Evolutionary conservation across 2,888 invertebrate species (phyloP).

Genomic region (Polietes domitor): DNA sequence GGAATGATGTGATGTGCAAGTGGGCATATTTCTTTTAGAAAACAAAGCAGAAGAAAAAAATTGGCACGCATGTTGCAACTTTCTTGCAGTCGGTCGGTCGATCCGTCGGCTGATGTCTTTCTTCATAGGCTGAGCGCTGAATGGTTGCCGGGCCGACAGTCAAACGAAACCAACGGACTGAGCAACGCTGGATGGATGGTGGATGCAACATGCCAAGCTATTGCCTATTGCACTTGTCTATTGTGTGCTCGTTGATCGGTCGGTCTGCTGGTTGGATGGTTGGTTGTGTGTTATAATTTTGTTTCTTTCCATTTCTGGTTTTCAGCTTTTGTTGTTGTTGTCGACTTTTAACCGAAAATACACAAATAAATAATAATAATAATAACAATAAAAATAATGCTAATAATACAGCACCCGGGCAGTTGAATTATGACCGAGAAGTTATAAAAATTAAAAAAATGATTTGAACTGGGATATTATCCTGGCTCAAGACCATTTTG

Average conservation of each 20-base stretch:
- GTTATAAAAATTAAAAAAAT: no score
- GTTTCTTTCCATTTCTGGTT: slow-evolving; percentile 35
- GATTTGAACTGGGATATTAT: no score
- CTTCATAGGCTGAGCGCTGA: slow-evolving; percentile 46
- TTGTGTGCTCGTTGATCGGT: not conserved
- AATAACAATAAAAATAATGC: slow-evolving; percentile 19
- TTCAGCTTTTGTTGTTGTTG: slow-evolving; percentile 16
- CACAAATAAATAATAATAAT: not conserved
- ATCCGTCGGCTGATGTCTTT: slow-evolving; percentile 64
- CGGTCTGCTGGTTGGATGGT: slow-evolving; percentile 12
- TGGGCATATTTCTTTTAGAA: not conserved
- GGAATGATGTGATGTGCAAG: not conserved
- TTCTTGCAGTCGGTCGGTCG: slow-evolving; percentile 56
- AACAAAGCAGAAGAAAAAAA: slow-evolving; percentile 36
- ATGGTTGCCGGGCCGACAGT: not conserved
- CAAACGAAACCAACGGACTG: slow-evolving; percentile 7
- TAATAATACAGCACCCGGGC: slow-evolving; percentile 5
- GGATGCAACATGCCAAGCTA: slow-evolving; percentile 37
- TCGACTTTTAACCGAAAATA: slow-evolving; percentile 27
- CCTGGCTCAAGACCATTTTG: no score
- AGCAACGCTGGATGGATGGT: not conserved
- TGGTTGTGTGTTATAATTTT: not conserved
- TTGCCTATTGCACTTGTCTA: slow-evolving; percentile 37
- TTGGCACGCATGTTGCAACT: slow-evolving; percentile 67
- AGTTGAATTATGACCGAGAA: not conserved